These are phyloP conservation scores for Hemibagrus wyckioides DNA, from an alignment of 2,113 vertebrate species.

Conservation along the genomic window DNA sequence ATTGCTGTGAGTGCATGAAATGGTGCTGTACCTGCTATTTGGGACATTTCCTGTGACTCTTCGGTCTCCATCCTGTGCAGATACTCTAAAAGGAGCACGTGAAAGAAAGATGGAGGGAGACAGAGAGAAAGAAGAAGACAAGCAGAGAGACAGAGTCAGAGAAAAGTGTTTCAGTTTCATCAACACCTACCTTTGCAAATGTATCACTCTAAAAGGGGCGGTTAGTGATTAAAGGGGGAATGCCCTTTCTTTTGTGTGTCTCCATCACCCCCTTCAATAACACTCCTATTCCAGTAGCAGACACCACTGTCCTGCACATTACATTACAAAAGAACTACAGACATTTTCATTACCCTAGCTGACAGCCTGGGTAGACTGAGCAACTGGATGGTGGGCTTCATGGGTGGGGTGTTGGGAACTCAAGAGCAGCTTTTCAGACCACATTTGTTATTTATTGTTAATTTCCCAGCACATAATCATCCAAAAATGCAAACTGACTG, in stretches of 20 bases:
- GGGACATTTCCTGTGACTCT: conserved; percentile 94
- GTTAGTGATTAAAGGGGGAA: conserved; percentile 63
- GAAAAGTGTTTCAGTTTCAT: conserved; percentile 71
- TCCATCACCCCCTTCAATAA: conserved; percentile 73
- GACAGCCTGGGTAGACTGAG: conserved; percentile 56
- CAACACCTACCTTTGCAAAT: conserved; percentile 66
- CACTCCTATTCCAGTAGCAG: conserved; percentile 80
- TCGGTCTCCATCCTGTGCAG: conserved; percentile 95
- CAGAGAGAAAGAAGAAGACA: conserved; percentile 32
- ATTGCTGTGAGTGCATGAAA: conserved; percentile 13
- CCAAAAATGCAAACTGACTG: conserved; percentile 99
- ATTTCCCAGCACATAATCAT: conserved; percentile 99
- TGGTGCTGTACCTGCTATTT: conserved; percentile 88
- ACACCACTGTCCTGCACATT: conserved; percentile 87
- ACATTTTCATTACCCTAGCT: conserved; percentile 92
- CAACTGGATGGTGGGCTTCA: conserved; percentile 55
- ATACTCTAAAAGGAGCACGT: conserved; percentile 81
- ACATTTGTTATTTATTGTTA: conserved; percentile 99
- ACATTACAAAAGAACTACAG: conserved; percentile 96
- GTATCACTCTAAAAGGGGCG: conserved; percentile 62
- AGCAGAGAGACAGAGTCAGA: conserved; percentile 42
- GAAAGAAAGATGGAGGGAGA: conserved; percentile 39
- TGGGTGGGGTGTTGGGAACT: conserved; percentile 58
- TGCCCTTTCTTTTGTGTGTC: conserved; percentile 76
- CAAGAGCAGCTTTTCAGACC: conserved; percentile 75